phyloP scores from a whole-genome alignment of 2,113 vertebrate genomes.

The Oncorhynchus mykiss region DNA sequence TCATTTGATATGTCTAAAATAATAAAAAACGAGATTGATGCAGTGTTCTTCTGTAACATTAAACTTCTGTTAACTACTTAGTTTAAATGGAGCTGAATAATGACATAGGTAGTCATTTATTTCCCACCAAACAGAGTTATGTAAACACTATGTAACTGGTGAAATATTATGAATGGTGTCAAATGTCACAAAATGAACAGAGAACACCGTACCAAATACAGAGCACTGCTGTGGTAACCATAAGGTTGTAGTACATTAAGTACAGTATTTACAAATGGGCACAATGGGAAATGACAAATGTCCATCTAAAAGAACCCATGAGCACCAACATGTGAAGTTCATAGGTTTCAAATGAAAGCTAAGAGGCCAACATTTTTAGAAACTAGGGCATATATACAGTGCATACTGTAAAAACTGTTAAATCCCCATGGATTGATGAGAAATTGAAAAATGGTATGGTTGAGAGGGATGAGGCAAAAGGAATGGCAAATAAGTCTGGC shows the following conservation, averaged over 20 bases:
- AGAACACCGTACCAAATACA: not conserved
- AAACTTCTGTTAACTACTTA: not conserved
- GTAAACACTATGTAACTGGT: constrained; percentile 35
- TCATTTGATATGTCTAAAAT: not conserved
- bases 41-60: not conserved
- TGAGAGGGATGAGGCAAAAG: no score
- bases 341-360: no score
- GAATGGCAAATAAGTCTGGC: no score
- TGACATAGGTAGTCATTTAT: not conserved
- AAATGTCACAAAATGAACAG: constrained; percentile 35
- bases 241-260: not conserved
- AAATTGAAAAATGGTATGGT: no score
- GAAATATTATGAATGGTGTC: constrained; percentile 37
- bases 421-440: no score
- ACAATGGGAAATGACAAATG: no score
- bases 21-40: not conserved
- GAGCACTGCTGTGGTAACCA: not conserved
- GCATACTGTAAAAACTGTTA: no score
- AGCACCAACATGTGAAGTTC: no score
- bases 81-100: not conserved
- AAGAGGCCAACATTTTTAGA: no score
- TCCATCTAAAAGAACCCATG: no score
- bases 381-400: no score
- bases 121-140: constrained; percentile 6
- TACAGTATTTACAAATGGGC: not conserved